Percentiles rank a stretch among this genome's conserved stretches.
Evolutionary conservation across 2,888 invertebrate genomes (phyloP).

Genomic region (Apotomis turbidana): DNA sequence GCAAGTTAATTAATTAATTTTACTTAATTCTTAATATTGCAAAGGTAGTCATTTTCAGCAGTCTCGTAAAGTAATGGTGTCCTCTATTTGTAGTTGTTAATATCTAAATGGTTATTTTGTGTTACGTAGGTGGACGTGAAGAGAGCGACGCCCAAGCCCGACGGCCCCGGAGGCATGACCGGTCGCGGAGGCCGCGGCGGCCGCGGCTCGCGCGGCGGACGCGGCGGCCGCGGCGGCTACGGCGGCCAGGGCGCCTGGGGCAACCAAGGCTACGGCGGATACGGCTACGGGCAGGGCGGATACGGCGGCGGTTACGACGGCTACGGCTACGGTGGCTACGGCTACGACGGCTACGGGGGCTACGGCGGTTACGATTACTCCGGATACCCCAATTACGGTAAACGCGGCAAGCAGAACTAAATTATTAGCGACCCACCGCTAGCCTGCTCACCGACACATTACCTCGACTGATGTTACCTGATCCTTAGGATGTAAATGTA

Average conservation of each 20-base stretch:
- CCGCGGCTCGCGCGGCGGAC: constrained; percentile 87
- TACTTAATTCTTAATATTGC: no score
- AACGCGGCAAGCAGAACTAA: constrained; percentile 83
- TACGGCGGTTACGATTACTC: constrained; percentile 92
- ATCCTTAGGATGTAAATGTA: constrained; percentile 79
- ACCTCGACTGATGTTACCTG: constrained; percentile 84
- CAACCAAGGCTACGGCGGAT: constrained; percentile 86
- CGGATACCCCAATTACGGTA: constrained; percentile 93
- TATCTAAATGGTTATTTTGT: no score
- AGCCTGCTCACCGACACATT: constrained; percentile 81
- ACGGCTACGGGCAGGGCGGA: constrained; percentile 88
- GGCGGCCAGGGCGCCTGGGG: constrained; percentile 87
- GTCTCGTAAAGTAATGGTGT: no score
- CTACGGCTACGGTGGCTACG: constrained; percentile 89
- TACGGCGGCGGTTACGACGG: constrained; percentile 90
- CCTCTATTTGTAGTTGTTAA: no score
- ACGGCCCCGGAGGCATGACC: constrained; percentile 87
- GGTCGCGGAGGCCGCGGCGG: constrained; percentile 87
- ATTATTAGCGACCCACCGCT: constrained; percentile 64
- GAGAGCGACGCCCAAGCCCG: constrained; percentile 96
- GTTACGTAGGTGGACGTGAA: constrained; percentile 92
- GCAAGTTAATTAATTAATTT: no score
- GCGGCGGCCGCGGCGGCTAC: constrained; percentile 88
- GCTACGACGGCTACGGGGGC: constrained; percentile 90
- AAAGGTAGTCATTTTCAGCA: no score